A percentile compares a stretch with the other conserved stretches of the same genome.
phyloP scores from a whole-genome alignment of 2,888 invertebrate species.

The Amiota communis region DNA sequence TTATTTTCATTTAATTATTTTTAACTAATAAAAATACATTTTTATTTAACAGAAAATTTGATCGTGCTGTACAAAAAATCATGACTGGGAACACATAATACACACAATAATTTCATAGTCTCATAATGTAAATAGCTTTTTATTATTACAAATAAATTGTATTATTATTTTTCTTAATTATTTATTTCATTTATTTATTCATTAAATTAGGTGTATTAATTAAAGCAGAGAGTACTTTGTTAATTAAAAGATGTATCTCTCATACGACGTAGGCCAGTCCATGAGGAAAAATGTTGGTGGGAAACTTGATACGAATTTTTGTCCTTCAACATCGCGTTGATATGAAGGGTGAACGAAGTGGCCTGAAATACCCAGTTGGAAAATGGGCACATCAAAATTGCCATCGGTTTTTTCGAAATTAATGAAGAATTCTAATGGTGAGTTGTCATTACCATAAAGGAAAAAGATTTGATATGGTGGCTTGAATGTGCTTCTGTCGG shows the following conservation, averaged over 20 bases:
- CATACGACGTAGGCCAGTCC: slow-evolving; percentile 75
- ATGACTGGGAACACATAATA: slow-evolving; percentile 68
- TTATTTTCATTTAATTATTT: no score
- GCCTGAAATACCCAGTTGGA: slow-evolving; percentile 74
- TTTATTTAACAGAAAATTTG: slow-evolving; percentile 77
- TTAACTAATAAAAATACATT: background rate
- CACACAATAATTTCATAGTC: background rate
- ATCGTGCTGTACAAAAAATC: slow-evolving; percentile 79
- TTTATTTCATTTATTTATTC: no score
- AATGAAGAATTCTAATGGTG: slow-evolving; percentile 61
- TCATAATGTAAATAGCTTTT: slow-evolving; percentile 7
- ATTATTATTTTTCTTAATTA: background rate
- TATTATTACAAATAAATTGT: slow-evolving; percentile 13
- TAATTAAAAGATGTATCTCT: slow-evolving; percentile 64
- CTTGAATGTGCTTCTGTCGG: slow-evolving; percentile 48
- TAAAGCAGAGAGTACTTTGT: no score
- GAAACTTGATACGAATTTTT: slow-evolving; percentile 73
- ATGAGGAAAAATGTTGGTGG: slow-evolving; percentile 75
- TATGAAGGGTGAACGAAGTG: slow-evolving; percentile 74
- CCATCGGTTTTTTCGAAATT: slow-evolving; percentile 53
- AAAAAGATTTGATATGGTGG: slow-evolving; percentile 66
- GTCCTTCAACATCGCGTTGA: slow-evolving; percentile 71
- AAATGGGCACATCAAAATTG: slow-evolving; percentile 51
- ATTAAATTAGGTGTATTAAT: no score
- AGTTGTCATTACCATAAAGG: slow-evolving; percentile 56